These are phyloP conservation scores for Sminthurides bifidus DNA, from an alignment of 1,140 invertebrate genomes.

Conservation along the genomic window DNA sequence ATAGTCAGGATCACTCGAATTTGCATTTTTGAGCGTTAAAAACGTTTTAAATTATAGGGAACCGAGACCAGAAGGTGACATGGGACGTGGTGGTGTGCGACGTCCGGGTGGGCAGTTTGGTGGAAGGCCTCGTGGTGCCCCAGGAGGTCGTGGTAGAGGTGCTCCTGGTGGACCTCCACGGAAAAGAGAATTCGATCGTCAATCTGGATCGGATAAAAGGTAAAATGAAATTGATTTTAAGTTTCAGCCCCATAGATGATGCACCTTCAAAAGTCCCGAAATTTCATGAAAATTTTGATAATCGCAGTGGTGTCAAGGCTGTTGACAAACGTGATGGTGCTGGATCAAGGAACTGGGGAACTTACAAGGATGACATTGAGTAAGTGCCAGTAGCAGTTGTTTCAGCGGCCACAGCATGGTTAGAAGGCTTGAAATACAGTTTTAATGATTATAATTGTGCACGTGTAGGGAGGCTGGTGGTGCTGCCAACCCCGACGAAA, in stretches of 20 bases:
- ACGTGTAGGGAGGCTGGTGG: slow-evolving; percentile 11
- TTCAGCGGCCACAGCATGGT: too few relatives aligned
- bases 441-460: background rate
- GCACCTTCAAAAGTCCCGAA: too few relatives aligned
- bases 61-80: slow-evolving; percentile 27
- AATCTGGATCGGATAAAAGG: slow-evolving; percentile 89
- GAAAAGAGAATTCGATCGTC: slow-evolving; percentile 85
- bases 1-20: too few relatives aligned
- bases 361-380: slow-evolving; percentile 78
- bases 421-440: slow-evolving; percentile 10
- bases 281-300: background rate
- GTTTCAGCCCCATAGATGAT: too few relatives aligned
- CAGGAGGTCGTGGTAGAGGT: slow-evolving; percentile 39
- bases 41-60: too few relatives aligned
- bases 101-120: slow-evolving; percentile 35
- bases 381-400: slow-evolving; percentile 38
- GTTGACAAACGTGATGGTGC: slow-evolving; percentile 86
- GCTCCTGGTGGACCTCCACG: slow-evolving; percentile 53
- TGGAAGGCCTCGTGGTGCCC: slow-evolving; percentile 35
- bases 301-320: slow-evolving; percentile 69
- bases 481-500: slow-evolving; percentile 28
- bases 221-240: slow-evolving; percentile 37
- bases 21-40: too few relatives aligned
- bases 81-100: slow-evolving; percentile 30
- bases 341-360: slow-evolving; percentile 92